phyloP scores from a whole-genome alignment of 2,888 invertebrate genomes.

The Caenorhabditis zanzibari region DNA sequence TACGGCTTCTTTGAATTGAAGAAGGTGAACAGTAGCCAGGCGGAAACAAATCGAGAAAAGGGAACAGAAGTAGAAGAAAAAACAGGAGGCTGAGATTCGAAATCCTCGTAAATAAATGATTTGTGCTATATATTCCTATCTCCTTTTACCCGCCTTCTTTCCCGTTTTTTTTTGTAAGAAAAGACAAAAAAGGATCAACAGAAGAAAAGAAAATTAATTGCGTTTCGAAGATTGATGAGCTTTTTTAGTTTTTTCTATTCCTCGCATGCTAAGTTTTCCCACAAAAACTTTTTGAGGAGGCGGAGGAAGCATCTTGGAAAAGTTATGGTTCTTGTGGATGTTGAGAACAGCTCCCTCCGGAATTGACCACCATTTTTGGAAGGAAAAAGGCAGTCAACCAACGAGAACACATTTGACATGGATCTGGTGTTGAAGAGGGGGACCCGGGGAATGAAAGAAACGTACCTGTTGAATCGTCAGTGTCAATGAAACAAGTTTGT shows the following conservation, averaged over 20 bases:
- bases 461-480: constrained; percentile 68
- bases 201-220: constrained; percentile 55
- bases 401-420: constrained; percentile 24
- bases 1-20: constrained; percentile 35
- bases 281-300: constrained; percentile 42
- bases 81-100: constrained; percentile 22
- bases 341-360: constrained; percentile 48
- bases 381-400: constrained; percentile 17
- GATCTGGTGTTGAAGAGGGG: constrained; percentile 40
- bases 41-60: constrained; percentile 53
- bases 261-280: constrained; percentile 2
- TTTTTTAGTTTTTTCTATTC: constrained; percentile 46
- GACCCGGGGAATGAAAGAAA: not conserved
- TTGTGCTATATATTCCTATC: constrained; percentile 38
- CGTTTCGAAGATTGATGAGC: constrained; percentile 47
- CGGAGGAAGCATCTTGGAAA: constrained; percentile 25
- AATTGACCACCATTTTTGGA: constrained; percentile 19
- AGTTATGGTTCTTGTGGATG: constrained; percentile 56
- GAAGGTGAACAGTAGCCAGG: constrained; percentile 46
- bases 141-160: constrained; percentile 30
- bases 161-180: constrained; percentile 17
- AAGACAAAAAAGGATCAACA: constrained; percentile 46
- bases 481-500: constrained; percentile 73
- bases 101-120: constrained; percentile 60
- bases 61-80: constrained; percentile 29